Base-by-base conservation (phyloP, 2,113 vertebrate species). In the Galbula dea region DNA sequence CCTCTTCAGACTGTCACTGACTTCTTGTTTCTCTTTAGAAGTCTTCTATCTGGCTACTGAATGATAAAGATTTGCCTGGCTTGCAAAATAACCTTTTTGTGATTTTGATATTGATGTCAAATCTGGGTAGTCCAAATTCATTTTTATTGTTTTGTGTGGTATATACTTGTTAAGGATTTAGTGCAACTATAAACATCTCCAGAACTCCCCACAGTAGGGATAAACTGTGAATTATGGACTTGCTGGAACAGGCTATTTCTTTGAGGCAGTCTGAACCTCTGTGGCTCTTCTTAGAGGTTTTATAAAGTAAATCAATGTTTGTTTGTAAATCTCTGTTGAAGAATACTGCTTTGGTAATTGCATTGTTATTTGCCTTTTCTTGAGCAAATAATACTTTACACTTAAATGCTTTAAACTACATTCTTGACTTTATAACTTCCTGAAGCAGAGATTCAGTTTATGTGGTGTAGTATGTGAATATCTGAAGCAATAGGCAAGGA, bases 131-230 rank as follows among this genome's bases (percentile, higher is more conserved):
- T 89, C 86, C 71, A 62, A 85, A 83, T 91, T 87, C 61, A 66
- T 93, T 92, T 95, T 89, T 92, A 62, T 86, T 82, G 45, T 81
- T 78, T 69, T 58, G 29, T 87, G 16, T 89, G 78, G 32, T 89
- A 39, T 58, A 34, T 93, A 83, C 86, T 89, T 90, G 77, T 90
- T 90, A 89, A 96, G 84, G 89, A 95, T 96, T 96, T 96, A 94
- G 89, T 96, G 67, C 84, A 90, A 92, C 88, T 89, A 51, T 93
- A 96, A 95, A 92, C 74, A 95, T 90, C 67, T 84, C 46, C 81
- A 85, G 86, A 89, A 89, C 77, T 93, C 92, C 90, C 92, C 26
- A 12, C 3, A 85, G 93, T 18, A 73, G 71, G 77, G 88, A 92
- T 85, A 90, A 92, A 93, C 49, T 62, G 57, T 95, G 90, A 96